These are phyloP conservation scores for Scaptomyza graminum DNA, from an alignment of 1,140 invertebrate genomes.

Conservation along the genomic window DNA sequence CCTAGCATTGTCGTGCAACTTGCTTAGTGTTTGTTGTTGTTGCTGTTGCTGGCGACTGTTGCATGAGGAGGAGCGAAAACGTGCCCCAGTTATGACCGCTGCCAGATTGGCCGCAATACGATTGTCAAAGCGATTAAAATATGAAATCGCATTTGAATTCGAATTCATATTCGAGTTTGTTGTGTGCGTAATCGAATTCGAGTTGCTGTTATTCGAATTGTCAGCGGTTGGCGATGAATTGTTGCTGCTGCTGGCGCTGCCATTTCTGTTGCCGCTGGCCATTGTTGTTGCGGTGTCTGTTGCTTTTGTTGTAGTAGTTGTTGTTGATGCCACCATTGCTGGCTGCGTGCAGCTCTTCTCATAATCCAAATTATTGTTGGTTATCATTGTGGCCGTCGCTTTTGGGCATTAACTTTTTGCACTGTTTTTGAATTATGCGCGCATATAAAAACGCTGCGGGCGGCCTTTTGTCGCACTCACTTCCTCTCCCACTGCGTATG, in stretches of 20 bases:
- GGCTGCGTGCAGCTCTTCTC: slow-evolving; percentile 58
- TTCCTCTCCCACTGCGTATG: slow-evolving; percentile 45
- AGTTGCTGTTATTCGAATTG: slow-evolving; percentile 48
- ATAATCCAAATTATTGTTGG: slow-evolving; percentile 83
- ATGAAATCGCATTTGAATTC: slow-evolving; percentile 50
- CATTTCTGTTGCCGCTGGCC: slow-evolving; percentile 38
- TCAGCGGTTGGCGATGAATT: slow-evolving; percentile 71
- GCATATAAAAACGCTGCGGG: slow-evolving; percentile 80
- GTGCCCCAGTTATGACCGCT: slow-evolving; percentile 68
- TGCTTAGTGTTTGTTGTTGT: background rate
- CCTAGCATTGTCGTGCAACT: slow-evolving; percentile 23
- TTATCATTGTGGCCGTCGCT: slow-evolving; percentile 77
- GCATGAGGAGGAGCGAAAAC: slow-evolving; percentile 75
- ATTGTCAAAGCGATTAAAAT: slow-evolving; percentile 80
- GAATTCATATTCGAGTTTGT: slow-evolving; percentile 30
- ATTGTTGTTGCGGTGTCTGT: slow-evolving; percentile 18
- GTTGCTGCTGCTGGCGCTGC: slow-evolving; percentile 74
- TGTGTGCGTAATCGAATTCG: slow-evolving; percentile 30
- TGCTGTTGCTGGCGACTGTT: slow-evolving; percentile 49
- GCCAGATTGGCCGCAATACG: slow-evolving; percentile 79
- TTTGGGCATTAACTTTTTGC: slow-evolving; percentile 80
- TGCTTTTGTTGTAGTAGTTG: slow-evolving; percentile 13
- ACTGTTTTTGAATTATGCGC: slow-evolving; percentile 78
- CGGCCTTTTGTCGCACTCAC: slow-evolving; percentile 74
- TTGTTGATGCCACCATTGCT: slow-evolving; percentile 10